Evolutionary conservation across 2,113 vertebrate species (phyloP).

Genomic region (Platichthys flesus): DNA sequence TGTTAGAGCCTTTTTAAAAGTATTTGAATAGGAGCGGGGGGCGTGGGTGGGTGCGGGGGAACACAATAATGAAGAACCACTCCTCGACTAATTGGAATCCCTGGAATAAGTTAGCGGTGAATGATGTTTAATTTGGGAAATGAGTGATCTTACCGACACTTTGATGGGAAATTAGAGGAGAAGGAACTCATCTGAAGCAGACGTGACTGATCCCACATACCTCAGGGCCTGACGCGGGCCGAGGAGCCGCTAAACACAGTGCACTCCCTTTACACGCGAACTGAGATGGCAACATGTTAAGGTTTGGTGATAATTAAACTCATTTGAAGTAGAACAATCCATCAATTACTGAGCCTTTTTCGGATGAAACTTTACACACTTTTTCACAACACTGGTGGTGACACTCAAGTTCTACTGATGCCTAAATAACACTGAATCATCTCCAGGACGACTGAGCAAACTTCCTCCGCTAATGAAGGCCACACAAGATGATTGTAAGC

Average conservation of each 20-base stretch:
- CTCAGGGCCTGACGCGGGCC: constrained; percentile 6
- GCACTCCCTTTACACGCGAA: background rate
- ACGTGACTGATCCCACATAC: constrained; percentile 38
- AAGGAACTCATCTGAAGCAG: constrained; percentile 65
- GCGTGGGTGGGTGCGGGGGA: constrained; percentile 58
- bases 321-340: background rate
- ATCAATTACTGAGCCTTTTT: background rate
- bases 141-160: constrained; percentile 88
- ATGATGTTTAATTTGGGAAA: constrained; percentile 92
- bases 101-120: constrained; percentile 89
- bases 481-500: background rate
- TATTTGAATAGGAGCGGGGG: constrained; percentile 77
- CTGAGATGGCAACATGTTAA: background rate
- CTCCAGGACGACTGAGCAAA: background rate
- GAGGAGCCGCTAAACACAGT: constrained; percentile 12
- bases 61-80: constrained; percentile 87
- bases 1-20: constrained; percentile 81
- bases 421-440: background rate
- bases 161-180: constrained; percentile 91
- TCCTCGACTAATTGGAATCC: constrained; percentile 91
- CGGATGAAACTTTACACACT: background rate
- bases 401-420: background rate
- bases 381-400: background rate
- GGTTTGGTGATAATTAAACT: background rate
- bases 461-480: background rate